Base-by-base conservation (phyloP, 2,888 invertebrate species). In the Caenorhabditis sp. region DNA sequence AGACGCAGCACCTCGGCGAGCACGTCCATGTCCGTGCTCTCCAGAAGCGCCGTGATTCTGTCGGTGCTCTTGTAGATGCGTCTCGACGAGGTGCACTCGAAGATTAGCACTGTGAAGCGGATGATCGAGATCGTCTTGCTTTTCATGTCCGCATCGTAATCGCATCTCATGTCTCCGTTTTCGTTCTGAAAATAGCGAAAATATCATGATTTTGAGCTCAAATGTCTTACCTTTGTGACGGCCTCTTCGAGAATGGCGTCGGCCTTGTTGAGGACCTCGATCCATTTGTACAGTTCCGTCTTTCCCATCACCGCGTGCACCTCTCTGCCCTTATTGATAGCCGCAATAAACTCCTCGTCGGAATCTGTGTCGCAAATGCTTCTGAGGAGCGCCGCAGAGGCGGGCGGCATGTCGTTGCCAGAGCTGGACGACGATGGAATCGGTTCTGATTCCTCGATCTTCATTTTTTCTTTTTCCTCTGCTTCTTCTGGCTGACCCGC, bases 11-110 rank as follows among this genome's bases (percentile, higher is more conserved):
- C 82, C 17, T 85, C 82, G 17, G 79, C 82, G 13, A 87, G 79
- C 8, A 86, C 66, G 13, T 80, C 75, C 63, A 84, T 80, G 41
- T 86, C 82, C 7, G 81, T 68, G 11, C 74, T 71, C 52, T 87
- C 86, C 11, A 87, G 68, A 30, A 87, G 70, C 8, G 79, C 65
- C 17, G 86, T 65, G 13, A 87, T 70, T 13, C 83, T 62, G 43
- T 84, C 85, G 24, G 81, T 79, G n/a, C 84, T 84, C 13, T 80
- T 61, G 76, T 87, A 87, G 5, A 86, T 70, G 1, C 86, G 78
- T 24, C 87, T 62, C 0, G 86, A 83, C n/a, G 85, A 85, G 1
- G 85, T 86, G 75, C 85, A 86, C 50, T 87, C 87, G 78, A 86
- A 87, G 1, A 87, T 72, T 4, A 84, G 76, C 6, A 82, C 78